Percentiles rank a stretch among this genome's conserved stretches.
These are phyloP conservation scores for Zeus faber DNA, from an alignment of 2,113 vertebrate genomes.

Conservation along the genomic window DNA sequence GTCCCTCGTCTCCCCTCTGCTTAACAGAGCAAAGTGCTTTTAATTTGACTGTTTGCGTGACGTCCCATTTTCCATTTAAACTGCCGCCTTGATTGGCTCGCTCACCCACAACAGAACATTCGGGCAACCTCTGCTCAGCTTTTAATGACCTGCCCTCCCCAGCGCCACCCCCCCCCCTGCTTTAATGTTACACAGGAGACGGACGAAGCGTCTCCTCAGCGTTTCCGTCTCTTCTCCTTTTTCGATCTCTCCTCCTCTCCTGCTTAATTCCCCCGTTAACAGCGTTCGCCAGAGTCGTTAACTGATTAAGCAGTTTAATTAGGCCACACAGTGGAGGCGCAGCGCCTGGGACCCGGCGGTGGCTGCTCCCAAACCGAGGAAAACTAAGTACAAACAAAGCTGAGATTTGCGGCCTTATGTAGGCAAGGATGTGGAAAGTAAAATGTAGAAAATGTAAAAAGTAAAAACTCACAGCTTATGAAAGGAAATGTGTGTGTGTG, in stretches of 20 bases:
- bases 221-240: constrained; percentile 62
- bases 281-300: constrained; percentile 73
- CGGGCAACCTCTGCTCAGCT: constrained; percentile 50
- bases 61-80: constrained; percentile 58
- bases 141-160: constrained; percentile 61
- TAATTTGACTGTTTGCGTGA: constrained; percentile 63
- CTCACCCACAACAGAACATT: constrained; percentile 52
- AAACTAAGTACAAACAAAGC: constrained; percentile 29
- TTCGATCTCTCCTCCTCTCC: constrained; percentile 49
- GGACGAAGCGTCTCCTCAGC: constrained; percentile 70
- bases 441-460: no score
- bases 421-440: constrained; percentile 2
- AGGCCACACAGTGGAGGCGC: constrained; percentile 65
- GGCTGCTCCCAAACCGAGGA: constrained; percentile 38
- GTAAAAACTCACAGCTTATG: no score
- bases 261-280: constrained; percentile 78
- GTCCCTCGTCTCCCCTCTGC: constrained; percentile 41
- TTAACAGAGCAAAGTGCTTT: constrained; percentile 61
- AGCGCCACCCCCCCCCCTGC: not conserved
- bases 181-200: constrained; percentile 80
- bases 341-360: constrained; percentile 26
- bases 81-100: constrained; percentile 57
- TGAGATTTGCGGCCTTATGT: not conserved
- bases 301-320: constrained; percentile 82
- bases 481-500: not conserved